These are phyloP conservation scores for Morinoia aosen DNA, from an alignment of 2,888 invertebrate species.

Conservation along the genomic window DNA sequence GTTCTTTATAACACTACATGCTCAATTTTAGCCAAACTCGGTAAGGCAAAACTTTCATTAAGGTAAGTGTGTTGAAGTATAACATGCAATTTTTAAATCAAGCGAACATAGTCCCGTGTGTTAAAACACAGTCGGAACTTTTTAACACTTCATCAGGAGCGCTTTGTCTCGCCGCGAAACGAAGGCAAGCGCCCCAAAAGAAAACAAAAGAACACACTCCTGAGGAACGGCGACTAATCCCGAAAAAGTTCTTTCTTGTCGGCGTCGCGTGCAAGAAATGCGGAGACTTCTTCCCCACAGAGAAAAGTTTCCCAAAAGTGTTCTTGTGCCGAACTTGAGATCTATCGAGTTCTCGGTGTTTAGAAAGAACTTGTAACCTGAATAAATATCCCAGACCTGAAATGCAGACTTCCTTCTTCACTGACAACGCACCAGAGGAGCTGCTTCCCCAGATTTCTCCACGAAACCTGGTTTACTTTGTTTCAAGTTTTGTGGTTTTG, in stretches of 20 bases:
- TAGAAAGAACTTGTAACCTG: neutral
- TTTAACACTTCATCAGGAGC: neutral
- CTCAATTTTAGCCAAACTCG: neutral
- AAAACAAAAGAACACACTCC: neutral
- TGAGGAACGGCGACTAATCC: neutral
- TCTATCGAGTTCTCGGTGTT: constrained; percentile 22
- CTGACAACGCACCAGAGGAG: neutral
- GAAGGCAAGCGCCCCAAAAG: neutral
- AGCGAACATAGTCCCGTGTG: neutral
- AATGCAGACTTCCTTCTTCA: neutral
- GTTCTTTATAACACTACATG: neutral
- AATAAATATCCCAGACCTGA: constrained; percentile 8
- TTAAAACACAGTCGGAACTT: neutral
- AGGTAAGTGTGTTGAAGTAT: neutral
- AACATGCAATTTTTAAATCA: neutral
- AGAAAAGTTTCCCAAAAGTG: constrained; percentile 5
- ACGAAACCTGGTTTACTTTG: neutral
- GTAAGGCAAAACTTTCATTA: neutral
- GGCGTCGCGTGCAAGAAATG: neutral
- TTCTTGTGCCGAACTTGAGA: constrained; percentile 6
- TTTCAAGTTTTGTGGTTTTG: neutral
- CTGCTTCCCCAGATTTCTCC: neutral
- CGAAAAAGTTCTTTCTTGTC: neutral
- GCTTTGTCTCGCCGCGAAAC: neutral
- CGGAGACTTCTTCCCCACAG: neutral